Evolutionary conservation across 2,888 invertebrate genomes (phyloP), one percentile per base, ranked within the genome.

Genomic region (Rhimphoctona megacephalus): DNA sequence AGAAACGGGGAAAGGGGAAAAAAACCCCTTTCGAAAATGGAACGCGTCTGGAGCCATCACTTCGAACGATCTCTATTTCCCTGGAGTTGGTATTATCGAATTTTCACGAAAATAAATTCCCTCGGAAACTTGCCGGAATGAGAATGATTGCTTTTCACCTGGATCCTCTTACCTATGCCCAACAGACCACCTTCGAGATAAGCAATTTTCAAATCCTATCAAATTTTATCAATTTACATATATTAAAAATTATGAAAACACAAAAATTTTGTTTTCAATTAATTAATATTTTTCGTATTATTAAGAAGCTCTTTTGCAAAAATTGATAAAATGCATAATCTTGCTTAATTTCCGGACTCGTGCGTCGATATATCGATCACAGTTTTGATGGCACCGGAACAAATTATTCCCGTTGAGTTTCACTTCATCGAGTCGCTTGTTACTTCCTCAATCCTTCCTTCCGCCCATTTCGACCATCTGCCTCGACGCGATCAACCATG

Each of bases 71-170:
- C 77, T 49, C 73, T 66, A 86, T 86, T 86, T 86, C 83, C 81
- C 83, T 74, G 19, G 81, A 74, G 83, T 67, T 64, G 76, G 22
- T 19, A 81, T 86, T 81, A 78, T 86, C 69, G 83, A 83, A 67
- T 83, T 86, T 83, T 86, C 86, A 72, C 30, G 73, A 83, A 81
- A 78, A 74, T 77, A 83, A 81, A 78, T 78, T 81, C 67, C 46
- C 49, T 64, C 11, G 25, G 67, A 77, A 69, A 69, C 30, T 64
- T 19, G 49, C 14, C 8, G 79, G 57, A 78, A 83, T 83, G 69
- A 43, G 73, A 74, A 57, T 9, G 57, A 67, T 73, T 49, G 81
- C 57, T 69, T 57, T 49, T 57, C 64, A 46, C 43, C 57, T 17
- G 11, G 25, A 61, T 43, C 43, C 43, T 43, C 43, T 43, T 43